Conservation (phyloP, 2,797 vertebrate genomes). For the Sebastes alutus region DNA sequence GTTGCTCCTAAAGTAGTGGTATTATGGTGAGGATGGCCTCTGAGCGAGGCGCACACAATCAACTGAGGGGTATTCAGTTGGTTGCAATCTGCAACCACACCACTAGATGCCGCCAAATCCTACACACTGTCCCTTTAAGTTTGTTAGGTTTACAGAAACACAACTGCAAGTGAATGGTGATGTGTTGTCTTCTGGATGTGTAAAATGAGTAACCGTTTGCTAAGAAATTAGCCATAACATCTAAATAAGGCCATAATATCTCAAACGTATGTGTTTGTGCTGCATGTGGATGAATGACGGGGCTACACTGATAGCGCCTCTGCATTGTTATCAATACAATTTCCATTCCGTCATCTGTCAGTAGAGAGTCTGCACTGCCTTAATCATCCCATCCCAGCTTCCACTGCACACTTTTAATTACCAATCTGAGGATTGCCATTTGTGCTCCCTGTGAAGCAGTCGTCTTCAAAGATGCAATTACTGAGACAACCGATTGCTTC, state of each 20-base stretch:
- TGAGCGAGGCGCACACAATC: no score
- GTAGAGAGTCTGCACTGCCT: constrained; percentile 9
- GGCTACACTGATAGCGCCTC: not conserved
- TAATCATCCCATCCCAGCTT: constrained; percentile 58
- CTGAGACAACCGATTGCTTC: constrained; percentile 52
- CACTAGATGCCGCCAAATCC: no score
- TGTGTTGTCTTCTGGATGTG: not conserved
- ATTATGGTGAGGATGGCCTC: no score
- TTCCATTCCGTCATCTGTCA: constrained; percentile 33
- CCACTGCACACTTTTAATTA: constrained; percentile 59
- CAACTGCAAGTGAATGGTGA: not conserved
- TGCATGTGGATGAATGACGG: not conserved
- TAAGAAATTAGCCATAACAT: not conserved
- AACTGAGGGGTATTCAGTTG: no score
- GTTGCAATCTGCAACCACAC: no score
- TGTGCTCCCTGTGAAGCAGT: constrained; percentile 45
- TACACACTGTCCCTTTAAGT: not conserved
- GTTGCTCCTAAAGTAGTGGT: no score
- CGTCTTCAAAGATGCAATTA: constrained; percentile 67
- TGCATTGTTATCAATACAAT: constrained; percentile 30
- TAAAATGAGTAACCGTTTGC: not conserved
- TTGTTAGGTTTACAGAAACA: not conserved
- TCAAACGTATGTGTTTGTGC: not conserved
- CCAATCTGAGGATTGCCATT: constrained; percentile 46
- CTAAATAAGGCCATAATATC: not conserved